Evolutionary conservation across 2,113 vertebrate genomes (phyloP), one percentile per base, ranked within the genome.

Genomic region (Hippoglossus stenolepis): DNA sequence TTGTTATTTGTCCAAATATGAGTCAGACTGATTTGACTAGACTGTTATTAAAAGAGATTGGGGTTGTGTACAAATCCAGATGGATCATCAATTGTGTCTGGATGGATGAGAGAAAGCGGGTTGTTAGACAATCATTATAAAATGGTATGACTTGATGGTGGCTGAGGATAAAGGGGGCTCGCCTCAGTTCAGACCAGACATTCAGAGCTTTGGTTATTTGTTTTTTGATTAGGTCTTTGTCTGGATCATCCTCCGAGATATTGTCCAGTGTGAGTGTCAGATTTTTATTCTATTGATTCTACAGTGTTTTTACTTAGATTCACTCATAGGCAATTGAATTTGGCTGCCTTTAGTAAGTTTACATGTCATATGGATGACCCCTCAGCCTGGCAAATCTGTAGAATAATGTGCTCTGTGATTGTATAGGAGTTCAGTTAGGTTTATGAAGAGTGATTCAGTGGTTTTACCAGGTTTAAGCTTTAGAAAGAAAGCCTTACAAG

Each of bases 1-100:
- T 26, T 0, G 40, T 73, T 54, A 13, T 75, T 75, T 74, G 58
- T 79, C 70, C 65, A 43, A 67, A 62, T 73, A 58, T 47, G 66
- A 73, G 47, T 59, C 62, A 28, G 40, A 65, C 49, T 61, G 76
- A 71, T 83, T 76, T 72, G 79, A 80, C 76, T 26, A 43, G 17
- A 45, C 26, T n/a, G 66, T 69, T 64, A 61, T 81, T 65, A 64
- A 82, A 82, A 56, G 64, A 73, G 73, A 79, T 63, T 65, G 75
- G 24, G 58, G 23, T 31, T 31, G 31, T 70, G 24, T 81, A 82
- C 73, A 77, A 75, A 73, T 70, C 74, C 87, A 86, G 81, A 83
- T 85, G 79, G 84, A 82, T 79, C 72, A 79, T 76, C 64, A 88
- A 2, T 66, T 31, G 47, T 69, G 47, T 72, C 38, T 69, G 68